Evolutionary conservation across 1,140 invertebrate genomes (phyloP), one percentile per base, ranked within the genome.

Genomic region (Mesaphorura yosii): DNA sequence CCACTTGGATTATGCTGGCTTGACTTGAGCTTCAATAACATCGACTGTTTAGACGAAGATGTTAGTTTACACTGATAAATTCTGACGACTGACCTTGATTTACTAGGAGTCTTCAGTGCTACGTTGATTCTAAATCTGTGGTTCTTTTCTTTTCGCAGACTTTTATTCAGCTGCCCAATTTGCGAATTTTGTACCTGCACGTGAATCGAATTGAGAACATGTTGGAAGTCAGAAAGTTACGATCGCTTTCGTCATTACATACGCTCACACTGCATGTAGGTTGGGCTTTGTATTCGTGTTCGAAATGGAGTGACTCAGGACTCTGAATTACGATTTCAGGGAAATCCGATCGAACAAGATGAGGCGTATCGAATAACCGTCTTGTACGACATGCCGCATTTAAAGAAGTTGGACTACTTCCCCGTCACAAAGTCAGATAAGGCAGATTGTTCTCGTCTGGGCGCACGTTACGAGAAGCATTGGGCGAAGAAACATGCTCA

Each of bases 291-390:
- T n/a, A 41, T 48, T 47, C 20, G 17, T 51, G 25, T 23, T 14
- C 3, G 17, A n/a, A 26, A 51, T n/a, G n/a, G 17, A 44, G 7
- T 15, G 22, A 15, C 25, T 10, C 19, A 34, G 22, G n/a, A 20
- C 6, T 5, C 28, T 26, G 15, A 40, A 49, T 17, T 14, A 28
- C 19, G 28, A 15, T 10, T 41, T 37, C 29, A 63, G 61, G 61
- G 57, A 0, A 63, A 63, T 53, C 61, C 61, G 12, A 40, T 63
- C 20, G 61, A 63, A 37, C 51, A 58, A 47, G 57, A 63, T 31
- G 55, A 59, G 7, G 51, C 46, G 3, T 63, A 63, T 41, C 47
- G 58, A 27, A 17, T 47, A 27, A 27, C 51, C 17, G 48, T 59
- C 4, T 22, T 63, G 27, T 53, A 53, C 34, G 51, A 53, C 34